phyloP scores from a whole-genome alignment of 2,797 vertebrate species.

The Sebastes flavidus region DNA sequence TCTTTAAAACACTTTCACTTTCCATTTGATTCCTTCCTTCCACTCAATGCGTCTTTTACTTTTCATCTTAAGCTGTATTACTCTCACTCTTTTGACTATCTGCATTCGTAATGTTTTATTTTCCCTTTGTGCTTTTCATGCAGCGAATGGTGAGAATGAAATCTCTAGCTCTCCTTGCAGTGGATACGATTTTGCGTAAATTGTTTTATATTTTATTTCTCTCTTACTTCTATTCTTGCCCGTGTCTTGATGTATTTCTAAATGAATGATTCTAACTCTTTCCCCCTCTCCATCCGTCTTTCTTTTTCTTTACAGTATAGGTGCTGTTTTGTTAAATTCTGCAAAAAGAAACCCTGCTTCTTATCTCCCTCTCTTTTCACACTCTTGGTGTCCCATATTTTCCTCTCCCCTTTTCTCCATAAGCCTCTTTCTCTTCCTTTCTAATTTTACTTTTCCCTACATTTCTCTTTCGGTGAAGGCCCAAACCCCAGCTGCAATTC shows the following conservation, averaged over 20 bases:
- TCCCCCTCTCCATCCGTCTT: not conserved
- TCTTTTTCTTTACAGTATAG: not conserved
- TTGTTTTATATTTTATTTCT: not conserved
- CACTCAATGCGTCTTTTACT: not conserved
- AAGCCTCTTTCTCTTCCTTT: conserved; percentile 29
- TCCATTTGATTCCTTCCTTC: not conserved
- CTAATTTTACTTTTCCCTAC: conserved; percentile 6
- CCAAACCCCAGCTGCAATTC: not conserved
- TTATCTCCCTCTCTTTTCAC: conserved; percentile 24
- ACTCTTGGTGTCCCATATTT: conserved; percentile 19
- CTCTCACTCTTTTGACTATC: not conserved
- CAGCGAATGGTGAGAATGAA: not conserved
- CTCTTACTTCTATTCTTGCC: not conserved
- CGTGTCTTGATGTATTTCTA: not conserved
- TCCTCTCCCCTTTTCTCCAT: conserved; percentile 2
- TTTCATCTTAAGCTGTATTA: not conserved
- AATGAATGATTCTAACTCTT: not conserved
- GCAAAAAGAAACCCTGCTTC: not conserved
- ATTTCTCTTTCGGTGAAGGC: not conserved
- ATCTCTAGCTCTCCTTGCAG: not conserved
- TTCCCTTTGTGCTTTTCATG: not conserved
- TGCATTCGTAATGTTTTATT: not conserved
- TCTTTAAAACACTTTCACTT: not conserved
- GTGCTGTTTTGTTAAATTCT: not conserved
- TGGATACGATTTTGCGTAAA: not conserved